Evolutionary conservation across 1,140 invertebrate genomes (phyloP), one percentile per base, ranked within the genome.

Genomic region (Babylonia areolata): DNA sequence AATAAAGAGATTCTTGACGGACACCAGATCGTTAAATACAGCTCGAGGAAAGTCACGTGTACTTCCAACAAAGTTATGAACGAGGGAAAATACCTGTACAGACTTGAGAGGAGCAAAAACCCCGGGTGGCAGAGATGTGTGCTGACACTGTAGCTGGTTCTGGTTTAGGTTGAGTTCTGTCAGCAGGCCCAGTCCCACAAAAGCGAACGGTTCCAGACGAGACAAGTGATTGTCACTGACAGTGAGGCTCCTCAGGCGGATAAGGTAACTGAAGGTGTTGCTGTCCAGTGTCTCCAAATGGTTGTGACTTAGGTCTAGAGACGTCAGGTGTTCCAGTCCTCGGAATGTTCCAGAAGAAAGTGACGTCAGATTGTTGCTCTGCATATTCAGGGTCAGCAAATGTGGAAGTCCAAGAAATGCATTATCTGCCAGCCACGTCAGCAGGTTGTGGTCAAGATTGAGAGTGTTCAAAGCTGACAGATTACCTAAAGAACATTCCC

Each of bases 291-390:
- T n/a, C 12, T 31, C 46, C 78, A 80, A 40, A n/a, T 6, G 33
- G 46, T 80, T 80, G 28, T 58, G n/a, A 54, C 78, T 80, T 20
- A 80, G 42, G 78, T 80, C 42, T n/a, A 80, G 46, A 37, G 15
- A 33, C 5, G 28, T 51, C n/a, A 80, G 78, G 35, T 54, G 40
- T 40, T 9, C 42, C 28, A 80, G 78, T 17, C 75, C 75, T 2
- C 37, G 35, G 37, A 77, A 77, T 0, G 75, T 28, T 35, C 35
- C 35, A 12, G 75, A 2, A 28, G 75, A 40, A 15, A 77, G 37
- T 28, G 75, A 77, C 6, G 35, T 77, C 20, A 77, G 39, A 31
- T 77, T 77, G 75, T 77, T 77, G 75, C 37, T 77, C 33, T 40
- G 33, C 37, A 77, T 37, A 1, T 37, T 23, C 35, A 77, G 75